These are phyloP conservation scores for Brachionus asplanchnoidis DNA, from an alignment of 1,140 invertebrate species.

Conservation along the genomic window DNA sequence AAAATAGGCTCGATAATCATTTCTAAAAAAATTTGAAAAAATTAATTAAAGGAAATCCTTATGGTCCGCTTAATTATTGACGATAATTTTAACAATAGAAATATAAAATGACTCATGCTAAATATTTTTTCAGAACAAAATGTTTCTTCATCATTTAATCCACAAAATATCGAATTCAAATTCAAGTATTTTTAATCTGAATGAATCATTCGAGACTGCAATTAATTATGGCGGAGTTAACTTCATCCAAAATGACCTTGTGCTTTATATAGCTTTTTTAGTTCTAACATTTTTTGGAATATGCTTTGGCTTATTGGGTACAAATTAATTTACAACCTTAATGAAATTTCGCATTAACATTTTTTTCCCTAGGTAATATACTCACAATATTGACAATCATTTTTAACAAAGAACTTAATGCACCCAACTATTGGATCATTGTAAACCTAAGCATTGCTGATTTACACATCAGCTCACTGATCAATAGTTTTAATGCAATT, in stretches of 20 bases:
- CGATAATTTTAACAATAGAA: neutral
- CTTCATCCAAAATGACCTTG: neutral
- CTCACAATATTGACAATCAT: neutral
- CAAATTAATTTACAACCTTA: neutral
- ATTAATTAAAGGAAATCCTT: neutral
- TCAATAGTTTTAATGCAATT: constrained; percentile 10
- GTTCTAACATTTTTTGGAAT: neutral
- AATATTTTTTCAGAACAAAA: neutral
- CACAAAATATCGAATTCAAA: neutral
- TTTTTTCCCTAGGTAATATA: neutral
- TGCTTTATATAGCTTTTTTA: neutral
- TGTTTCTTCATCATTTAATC: constrained; percentile 14
- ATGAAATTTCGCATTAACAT: neutral
- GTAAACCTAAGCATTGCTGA: constrained; percentile 8
- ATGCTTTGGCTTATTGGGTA: neutral
- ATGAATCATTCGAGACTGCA: neutral
- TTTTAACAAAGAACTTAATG: neutral
- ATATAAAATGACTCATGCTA: neutral
- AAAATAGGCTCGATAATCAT: neutral
- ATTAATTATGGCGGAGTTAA: neutral
- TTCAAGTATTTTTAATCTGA: neutral
- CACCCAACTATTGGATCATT: neutral
- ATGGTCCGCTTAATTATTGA: neutral
- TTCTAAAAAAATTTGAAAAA: neutral
- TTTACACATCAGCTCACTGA: neutral